Evolutionary conservation across 1,140 invertebrate species (phyloP).

Genomic region (Odontomachus brunneus): DNA sequence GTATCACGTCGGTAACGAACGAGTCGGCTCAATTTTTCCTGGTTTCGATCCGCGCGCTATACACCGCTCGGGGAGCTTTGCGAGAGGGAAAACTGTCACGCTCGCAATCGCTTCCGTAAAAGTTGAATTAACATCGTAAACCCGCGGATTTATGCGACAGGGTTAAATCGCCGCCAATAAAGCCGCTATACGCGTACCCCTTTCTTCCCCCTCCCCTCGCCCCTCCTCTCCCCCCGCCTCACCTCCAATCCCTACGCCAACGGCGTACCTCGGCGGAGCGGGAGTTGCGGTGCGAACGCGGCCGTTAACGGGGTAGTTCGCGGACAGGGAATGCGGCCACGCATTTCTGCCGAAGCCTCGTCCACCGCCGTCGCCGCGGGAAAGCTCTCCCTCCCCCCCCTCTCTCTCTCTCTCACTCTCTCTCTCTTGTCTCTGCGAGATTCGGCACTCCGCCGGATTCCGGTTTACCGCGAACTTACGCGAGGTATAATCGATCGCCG

Average conservation of each 20-base stretch:
- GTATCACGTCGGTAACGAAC: neutral
- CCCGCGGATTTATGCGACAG: constrained; percentile 40
- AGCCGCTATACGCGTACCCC: constrained; percentile 19
- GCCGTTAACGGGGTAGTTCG: constrained; percentile 62
- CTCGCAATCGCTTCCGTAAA: constrained; percentile 45
- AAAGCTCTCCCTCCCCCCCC: constrained; percentile 25
- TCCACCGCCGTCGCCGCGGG: constrained; percentile 33
- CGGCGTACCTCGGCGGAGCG: neutral
- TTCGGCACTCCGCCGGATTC: constrained; percentile 64
- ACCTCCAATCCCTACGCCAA: no score
- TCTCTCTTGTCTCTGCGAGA: constrained; percentile 30
- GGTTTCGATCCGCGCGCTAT: neutral
- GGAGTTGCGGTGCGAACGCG: constrained; percentile 44
- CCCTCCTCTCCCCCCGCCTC: no score
- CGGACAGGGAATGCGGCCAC: constrained; percentile 59
- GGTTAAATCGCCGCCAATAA: constrained; percentile 38
- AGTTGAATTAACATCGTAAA: constrained; percentile 55
- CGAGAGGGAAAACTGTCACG: constrained; percentile 43
- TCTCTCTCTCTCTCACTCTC: constrained; percentile 40
- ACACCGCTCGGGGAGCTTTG: neutral
- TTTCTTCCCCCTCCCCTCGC: neutral
- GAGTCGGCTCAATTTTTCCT: neutral
- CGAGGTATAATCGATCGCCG: constrained; percentile 59
- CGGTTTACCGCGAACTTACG: constrained; percentile 69
- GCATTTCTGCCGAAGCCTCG: constrained; percentile 49